These are phyloP conservation scores for Amiota communis DNA, from an alignment of 2,888 invertebrate species.

Conservation along the genomic window DNA sequence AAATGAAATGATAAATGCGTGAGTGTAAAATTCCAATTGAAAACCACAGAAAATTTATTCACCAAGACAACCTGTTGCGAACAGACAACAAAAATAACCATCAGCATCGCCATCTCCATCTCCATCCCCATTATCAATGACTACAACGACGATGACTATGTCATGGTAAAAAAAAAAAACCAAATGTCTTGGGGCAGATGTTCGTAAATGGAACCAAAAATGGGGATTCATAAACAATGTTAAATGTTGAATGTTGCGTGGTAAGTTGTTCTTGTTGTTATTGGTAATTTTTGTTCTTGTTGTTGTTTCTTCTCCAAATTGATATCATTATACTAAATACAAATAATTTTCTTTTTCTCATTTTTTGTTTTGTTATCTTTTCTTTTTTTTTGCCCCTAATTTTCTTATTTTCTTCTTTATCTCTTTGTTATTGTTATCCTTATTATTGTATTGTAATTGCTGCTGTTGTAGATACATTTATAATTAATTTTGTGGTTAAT, in stretches of 20 bases:
- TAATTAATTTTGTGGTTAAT: conserved; percentile 20
- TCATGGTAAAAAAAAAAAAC: too few species aligned
- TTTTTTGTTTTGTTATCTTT: background rate
- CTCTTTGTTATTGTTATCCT: too few species aligned
- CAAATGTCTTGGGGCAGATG: too few species aligned
- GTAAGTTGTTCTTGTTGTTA: conserved; percentile 4
- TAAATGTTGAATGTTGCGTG: background rate
- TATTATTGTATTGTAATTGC: background rate
- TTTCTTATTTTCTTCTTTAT: too few species aligned
- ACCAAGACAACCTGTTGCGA: conserved; percentile 18
- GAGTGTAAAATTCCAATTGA: background rate
- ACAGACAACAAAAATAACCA: background rate
- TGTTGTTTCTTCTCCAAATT: background rate
- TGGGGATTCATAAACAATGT: too few species aligned
- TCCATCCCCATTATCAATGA: too few species aligned
- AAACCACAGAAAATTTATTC: conserved; percentile 11
- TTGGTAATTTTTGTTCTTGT: background rate
- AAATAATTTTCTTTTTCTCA: background rate
- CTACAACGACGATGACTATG: too few species aligned
- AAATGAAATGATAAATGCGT: background rate
- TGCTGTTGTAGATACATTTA: too few species aligned
- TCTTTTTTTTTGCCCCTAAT: too few species aligned
- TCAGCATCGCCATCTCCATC: too few species aligned
- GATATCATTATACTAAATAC: background rate
- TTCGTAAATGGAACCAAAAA: too few species aligned